phyloP scores from a whole-genome alignment of 2,888 invertebrate species.

The Stenurella melanura region DNA sequence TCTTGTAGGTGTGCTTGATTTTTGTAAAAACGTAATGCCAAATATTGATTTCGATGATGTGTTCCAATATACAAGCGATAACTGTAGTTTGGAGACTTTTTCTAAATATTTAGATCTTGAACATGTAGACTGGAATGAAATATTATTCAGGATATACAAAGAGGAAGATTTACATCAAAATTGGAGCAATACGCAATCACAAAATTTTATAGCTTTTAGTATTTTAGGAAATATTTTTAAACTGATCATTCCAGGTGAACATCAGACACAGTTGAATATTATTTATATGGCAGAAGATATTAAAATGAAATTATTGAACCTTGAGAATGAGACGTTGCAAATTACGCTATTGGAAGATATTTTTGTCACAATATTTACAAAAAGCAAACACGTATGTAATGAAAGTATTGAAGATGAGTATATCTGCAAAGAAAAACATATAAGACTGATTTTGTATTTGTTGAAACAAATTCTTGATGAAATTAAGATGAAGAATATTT shows the following conservation, averaged over 20 bases:
- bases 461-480: constrained; percentile 76
- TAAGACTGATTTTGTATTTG: constrained; percentile 77
- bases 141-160: constrained; percentile 53
- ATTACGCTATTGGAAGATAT: constrained; percentile 83
- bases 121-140: constrained; percentile 53
- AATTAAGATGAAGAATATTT: constrained; percentile 71
- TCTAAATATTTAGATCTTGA: constrained; percentile 61
- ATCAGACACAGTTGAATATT: constrained; percentile 44
- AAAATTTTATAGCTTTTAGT: constrained; percentile 48
- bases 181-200: constrained; percentile 44
- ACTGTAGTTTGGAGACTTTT: constrained; percentile 60
- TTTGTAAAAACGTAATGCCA: constrained; percentile 58
- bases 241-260: constrained; percentile 37
- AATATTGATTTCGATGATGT: constrained; percentile 50
- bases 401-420: constrained; percentile 70
- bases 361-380: constrained; percentile 77
- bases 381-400: constrained; percentile 42
- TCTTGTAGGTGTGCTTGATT: constrained; percentile 61
- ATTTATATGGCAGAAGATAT: constrained; percentile 46
- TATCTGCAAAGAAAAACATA: constrained; percentile 77
- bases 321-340: constrained; percentile 64
- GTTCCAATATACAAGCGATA: constrained; percentile 53
- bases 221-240: constrained; percentile 54
- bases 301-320: constrained; percentile 51
- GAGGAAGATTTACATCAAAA: constrained; percentile 52